Evolutionary conservation across 2,113 vertebrate species (phyloP).

Genomic region (Ciconia boyciana): DNA sequence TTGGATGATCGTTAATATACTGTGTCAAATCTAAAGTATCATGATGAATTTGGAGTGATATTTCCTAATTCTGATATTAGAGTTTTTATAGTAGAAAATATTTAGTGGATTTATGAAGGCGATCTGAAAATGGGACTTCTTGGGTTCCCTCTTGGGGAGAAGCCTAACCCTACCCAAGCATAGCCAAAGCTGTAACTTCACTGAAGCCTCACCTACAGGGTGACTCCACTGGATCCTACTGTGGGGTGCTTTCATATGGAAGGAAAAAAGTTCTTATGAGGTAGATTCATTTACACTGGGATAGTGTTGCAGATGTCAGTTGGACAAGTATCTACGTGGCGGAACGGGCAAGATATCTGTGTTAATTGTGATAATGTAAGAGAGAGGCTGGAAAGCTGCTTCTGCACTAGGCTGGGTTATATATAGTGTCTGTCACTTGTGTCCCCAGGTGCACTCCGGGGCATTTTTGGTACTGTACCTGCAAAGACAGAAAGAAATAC

Average conservation of each 20-base stretch:
- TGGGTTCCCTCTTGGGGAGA: not conserved
- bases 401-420: not conserved
- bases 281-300: not conserved
- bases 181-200: not conserved
- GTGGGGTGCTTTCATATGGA: not conserved
- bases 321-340: rapidly evolving
- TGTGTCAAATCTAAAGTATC: slow-evolving; percentile 21
- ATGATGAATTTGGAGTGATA: slow-evolving; percentile 32
- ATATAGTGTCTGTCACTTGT: rapidly evolving
- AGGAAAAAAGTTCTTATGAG: not conserved
- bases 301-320: rapidly evolving
- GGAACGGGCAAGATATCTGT: not conserved
- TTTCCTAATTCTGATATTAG: not conserved
- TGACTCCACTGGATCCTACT: not conserved
- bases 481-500: not conserved
- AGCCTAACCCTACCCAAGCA: not conserved
- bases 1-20: not conserved
- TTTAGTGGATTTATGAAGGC: not conserved
- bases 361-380: not conserved
- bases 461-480: not conserved
- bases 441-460: rapidly evolving
- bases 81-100: not conserved
- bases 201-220: not conserved
- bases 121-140: not conserved
- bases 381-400: not conserved